Evolutionary conservation across 2,113 vertebrate genomes (phyloP).

Genomic region (Phyllopteryx taeniolatus): DNA sequence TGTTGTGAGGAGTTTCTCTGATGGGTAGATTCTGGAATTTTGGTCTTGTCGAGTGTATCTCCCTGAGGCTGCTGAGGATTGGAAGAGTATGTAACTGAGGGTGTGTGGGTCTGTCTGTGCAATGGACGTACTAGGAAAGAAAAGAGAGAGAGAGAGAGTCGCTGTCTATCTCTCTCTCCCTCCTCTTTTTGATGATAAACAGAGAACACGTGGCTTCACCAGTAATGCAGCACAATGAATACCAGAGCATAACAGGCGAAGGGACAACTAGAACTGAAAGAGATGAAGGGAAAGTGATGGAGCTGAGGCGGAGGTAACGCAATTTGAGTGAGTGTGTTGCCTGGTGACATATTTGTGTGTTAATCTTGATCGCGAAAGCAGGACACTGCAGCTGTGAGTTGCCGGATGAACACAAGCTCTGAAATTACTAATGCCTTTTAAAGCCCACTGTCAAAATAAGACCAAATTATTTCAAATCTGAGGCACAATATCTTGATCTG

Average conservation of each 20-base stretch:
- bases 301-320: neutral
- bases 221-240: conserved; percentile 63
- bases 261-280: conserved; percentile 1
- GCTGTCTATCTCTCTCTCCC: conserved; percentile 32
- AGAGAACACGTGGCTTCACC: conserved; percentile 72
- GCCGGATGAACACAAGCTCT: neutral
- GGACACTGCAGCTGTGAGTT: conserved; percentile 18
- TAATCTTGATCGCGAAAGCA: conserved; percentile 5
- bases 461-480: conserved; percentile 1
- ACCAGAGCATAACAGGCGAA: conserved; percentile 18
- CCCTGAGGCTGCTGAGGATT: conserved; percentile 31
- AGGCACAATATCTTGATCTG: neutral
- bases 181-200: conserved; percentile 73
- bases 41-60: conserved; percentile 18
- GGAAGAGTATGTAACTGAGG: conserved; percentile 17
- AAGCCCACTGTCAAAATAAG: neutral
- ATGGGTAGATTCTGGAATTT: neutral
- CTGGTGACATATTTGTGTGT: conserved; percentile 1
- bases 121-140: conserved; percentile 30
- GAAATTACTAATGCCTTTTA: conserved; percentile 14
- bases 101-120: conserved; percentile 34
- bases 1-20: conserved; percentile 22
- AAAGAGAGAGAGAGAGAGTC: conserved; percentile 15
- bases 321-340: neutral
- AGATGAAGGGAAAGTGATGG: neutral